Evolutionary conservation across 2,888 invertebrate species (phyloP), one percentile per base, ranked within the genome.

Genomic region (Halictus ligatus): DNA sequence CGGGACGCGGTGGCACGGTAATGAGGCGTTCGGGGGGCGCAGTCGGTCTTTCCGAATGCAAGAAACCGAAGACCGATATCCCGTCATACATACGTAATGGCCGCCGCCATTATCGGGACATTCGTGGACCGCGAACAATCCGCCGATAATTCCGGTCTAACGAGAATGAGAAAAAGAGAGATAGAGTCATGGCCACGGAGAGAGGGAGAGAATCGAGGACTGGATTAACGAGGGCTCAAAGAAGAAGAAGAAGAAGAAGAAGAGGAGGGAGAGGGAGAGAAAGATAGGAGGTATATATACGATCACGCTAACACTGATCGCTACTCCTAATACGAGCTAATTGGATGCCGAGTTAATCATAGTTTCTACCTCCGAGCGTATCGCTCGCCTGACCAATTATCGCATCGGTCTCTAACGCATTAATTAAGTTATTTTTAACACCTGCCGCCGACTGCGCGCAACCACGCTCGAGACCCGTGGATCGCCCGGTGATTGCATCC

Each of bases 371-470:
- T 84, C 46, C 78, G 58, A 84, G 81, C 87, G 87, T 88, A 85
- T 90, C 92, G 89, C 91, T 69, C 67, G 29, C 67, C 18, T 3
- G 35, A 69, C 91, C 91, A 93, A 93, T 93, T 93, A 92, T 91
- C 92, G 89, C 88, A 88, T 91, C 88, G 83, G 85, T 82, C 85
- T 80, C 84, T 76, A 78, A 82, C 75, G 92, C 91, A 94, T 93
- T 94, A 94, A 94, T 94, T 93, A 94, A 93, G 93, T 93, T 93
- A 94, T 93, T 94, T 94, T 93, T 92, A 93, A 92, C 89, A 90
- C 90, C 89, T 89, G 82, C 50, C 10, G 80, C 72, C 71, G 67
- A 64, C 46, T 54, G 72, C 71, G 58, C 54, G 54, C 76, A 15
- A 75, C 73, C 21, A 50, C 13, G 35, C 21, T 40, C 67, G 1